Percentiles rank a stretch among this genome's conserved stretches.
These are phyloP conservation scores for Onychostoma macrolepis DNA, from an alignment of 2,113 vertebrate genomes.

Conservation along the genomic window DNA sequence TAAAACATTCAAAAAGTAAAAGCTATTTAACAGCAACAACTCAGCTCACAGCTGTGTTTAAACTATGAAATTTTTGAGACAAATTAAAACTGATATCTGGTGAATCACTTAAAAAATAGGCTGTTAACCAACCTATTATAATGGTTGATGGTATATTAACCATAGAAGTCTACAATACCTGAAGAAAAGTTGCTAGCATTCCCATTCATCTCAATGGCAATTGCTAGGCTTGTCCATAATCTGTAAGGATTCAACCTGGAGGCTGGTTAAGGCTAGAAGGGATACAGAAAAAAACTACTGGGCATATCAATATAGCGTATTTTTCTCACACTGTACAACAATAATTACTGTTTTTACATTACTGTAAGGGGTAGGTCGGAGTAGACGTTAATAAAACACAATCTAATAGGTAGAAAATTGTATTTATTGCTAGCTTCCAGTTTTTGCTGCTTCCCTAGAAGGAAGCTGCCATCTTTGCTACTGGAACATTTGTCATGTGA, in stretches of 20 bases:
- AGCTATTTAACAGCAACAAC: background rate
- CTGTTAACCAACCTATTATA: background rate
- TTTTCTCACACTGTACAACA: no score
- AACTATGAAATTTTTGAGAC: background rate
- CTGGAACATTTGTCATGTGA: slow-evolving; percentile 1
- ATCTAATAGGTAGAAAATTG: no score
- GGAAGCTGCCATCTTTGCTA: background rate
- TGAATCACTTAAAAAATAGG: background rate
- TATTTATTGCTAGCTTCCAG: no score
- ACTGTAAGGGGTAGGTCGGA: no score
- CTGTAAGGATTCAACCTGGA: background rate
- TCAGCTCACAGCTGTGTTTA: no score
- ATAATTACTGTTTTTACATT: no score
- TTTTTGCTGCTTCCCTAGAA: no score
- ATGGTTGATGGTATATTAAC: background rate
- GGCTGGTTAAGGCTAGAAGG: background rate
- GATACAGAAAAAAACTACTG: no score
- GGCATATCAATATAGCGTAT: no score
- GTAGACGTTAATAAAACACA: no score
- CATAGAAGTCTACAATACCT: background rate
- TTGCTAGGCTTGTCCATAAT: background rate
- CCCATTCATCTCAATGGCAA: background rate
- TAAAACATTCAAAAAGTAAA: background rate
- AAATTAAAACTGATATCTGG: background rate
- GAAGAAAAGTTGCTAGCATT: background rate